Evolutionary conservation across 2,888 invertebrate genomes (phyloP).

Genomic region (Carpatolechia fugitivella): DNA sequence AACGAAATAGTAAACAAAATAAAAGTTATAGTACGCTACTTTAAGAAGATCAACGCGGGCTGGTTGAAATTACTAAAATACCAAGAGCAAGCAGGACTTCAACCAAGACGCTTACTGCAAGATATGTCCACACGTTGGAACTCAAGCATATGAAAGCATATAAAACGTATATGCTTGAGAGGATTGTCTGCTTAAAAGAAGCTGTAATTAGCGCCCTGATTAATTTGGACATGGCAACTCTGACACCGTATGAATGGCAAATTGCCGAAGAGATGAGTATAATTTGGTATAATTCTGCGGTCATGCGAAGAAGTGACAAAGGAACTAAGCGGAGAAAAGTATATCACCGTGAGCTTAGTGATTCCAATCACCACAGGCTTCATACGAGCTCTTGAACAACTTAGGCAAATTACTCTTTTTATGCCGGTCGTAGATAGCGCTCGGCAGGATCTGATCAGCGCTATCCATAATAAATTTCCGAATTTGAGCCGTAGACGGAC

Average conservation of each 20-base stretch:
- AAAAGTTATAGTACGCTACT: constrained; percentile 22
- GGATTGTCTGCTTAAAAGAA: constrained; percentile 27
- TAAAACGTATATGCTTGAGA: too few relatives aligned
- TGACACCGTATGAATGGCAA: constrained; percentile 18
- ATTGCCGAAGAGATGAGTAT: too few relatives aligned
- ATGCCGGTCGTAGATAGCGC: not conserved
- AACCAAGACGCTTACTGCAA: constrained; percentile 24
- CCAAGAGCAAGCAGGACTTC: constrained; percentile 5
- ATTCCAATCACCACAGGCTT: not conserved
- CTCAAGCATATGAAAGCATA: too few relatives aligned
- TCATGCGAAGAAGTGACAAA: constrained; percentile 29
- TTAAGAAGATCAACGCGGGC: constrained; percentile 24
- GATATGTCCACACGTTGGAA: constrained; percentile 33
- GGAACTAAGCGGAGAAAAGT: constrained; percentile 7
- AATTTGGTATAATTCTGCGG: constrained; percentile 25
- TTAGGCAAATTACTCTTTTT: not conserved
- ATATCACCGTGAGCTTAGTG: constrained; percentile 1
- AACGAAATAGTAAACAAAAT: constrained; percentile 22
- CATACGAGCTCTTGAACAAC: not conserved
- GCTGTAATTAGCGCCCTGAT: not conserved
- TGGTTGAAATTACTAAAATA: constrained; percentile 18
- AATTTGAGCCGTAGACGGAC: not conserved
- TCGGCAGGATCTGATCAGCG: not conserved
- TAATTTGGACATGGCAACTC: not conserved
- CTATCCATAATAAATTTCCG: not conserved